Base-by-base conservation (phyloP, 2,888 invertebrate genomes). In the Gortyna flavago region DNA sequence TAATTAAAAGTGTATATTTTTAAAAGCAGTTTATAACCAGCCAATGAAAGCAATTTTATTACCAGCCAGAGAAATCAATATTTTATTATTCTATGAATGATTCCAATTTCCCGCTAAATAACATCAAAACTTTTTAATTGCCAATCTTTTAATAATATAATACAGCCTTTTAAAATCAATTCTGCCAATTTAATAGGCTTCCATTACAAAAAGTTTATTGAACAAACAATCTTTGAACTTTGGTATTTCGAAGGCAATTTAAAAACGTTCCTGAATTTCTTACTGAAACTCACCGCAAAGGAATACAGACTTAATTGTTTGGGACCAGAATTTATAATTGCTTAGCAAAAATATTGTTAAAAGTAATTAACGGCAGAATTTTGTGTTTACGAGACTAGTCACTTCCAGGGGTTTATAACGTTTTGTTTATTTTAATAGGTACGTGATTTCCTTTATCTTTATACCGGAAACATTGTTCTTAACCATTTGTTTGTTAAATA, bases 181-280 rank as follows among this genome's bases (percentile, higher is more conserved):
- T 67, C 41, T 75, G 72, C 76, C 62, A 72, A 79, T 75, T 80
- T 70, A 81, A 84, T 73, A 16, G 77, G 44, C 44, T 44, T 75
- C 82, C 70, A 75, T 81, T 83, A 78, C 75, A 77, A 76, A 73
- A 84, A 83, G 59, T 80, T 85, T 62, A 57, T 57, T 38, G 5
- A 44, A 61, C 54, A 69, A 84, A 79, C 68, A 75, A 48, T 71
- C 48, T 77, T 75, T 75, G 61, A 82, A 83, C 77, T 83, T 68
- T 75, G 83, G 75, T 65, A 72, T 65, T 83, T 77, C 61, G 64
- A 70, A 72, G 32, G 64, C 59, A 67, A 77, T 79, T 81, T 74
- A 70, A 77, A 80, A 86, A 67, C 32, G 29, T 75, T 80, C 25
- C 13, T 32, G 41, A 57, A 69, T 70, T 66, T 75, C 29, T 72